These are phyloP conservation scores for Odocoileus virginianus DNA, from an alignment of 2,113 vertebrate species.

Conservation along the genomic window DNA sequence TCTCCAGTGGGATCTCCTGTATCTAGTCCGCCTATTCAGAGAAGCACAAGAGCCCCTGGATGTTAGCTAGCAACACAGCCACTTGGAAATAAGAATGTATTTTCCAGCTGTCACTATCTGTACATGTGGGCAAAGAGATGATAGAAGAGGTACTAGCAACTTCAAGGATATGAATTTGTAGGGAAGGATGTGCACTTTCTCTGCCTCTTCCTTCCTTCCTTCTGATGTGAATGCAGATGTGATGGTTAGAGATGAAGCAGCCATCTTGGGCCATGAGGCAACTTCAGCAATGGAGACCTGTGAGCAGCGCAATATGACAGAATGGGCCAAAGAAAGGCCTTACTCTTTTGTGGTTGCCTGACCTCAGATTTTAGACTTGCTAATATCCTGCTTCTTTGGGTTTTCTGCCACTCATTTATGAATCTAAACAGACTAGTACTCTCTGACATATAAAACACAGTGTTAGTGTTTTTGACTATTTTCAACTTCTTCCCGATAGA, in stretches of 20 bases:
- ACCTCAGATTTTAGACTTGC: neutral
- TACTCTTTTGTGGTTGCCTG: neutral
- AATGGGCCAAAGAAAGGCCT: neutral
- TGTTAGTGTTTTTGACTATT: neutral
- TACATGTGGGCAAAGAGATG: neutral
- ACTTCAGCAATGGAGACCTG: neutral
- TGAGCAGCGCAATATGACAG: neutral
- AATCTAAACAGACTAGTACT: too few relatives aligned
- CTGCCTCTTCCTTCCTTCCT: neutral
- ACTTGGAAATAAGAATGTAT: neutral
- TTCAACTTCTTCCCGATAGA: neutral
- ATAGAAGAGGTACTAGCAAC: neutral
- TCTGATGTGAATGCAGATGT: neutral
- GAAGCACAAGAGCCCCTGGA: neutral
- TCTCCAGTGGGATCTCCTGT: neutral
- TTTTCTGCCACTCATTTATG: neutral
- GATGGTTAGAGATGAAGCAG: neutral
- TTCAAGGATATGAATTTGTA: neutral
- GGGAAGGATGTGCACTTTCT: accelerated
- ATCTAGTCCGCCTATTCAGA: accelerated
- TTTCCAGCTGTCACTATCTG: neutral
- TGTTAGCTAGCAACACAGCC: neutral
- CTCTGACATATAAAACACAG: neutral
- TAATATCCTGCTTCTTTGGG: neutral
- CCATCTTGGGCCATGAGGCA: neutral